Evolutionary conservation across 2,113 vertebrate genomes (phyloP), one percentile per base, ranked within the genome.

Genomic region (Colaptes auratus): DNA sequence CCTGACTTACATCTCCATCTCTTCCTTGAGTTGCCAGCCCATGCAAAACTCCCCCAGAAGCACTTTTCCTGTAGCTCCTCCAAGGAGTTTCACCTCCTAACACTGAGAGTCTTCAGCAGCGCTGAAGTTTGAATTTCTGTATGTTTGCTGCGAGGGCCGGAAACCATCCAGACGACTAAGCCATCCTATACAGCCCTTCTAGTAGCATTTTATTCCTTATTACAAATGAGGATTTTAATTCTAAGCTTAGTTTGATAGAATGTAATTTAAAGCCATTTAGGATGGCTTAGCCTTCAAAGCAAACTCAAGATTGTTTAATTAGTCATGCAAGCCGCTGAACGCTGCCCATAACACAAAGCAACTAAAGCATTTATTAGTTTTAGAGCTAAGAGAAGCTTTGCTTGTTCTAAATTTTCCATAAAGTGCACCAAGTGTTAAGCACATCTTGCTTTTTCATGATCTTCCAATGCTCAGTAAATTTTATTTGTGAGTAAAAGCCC

Each of bases 231-330:
- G 94, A 79, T 91, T 97, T 97, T 97, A 96, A 96, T 97, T 97
- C 95, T 91, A 92, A 96, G 94, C 67, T 97, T 96, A 92, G 96
- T 91, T 96, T 96, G 93, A 95, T 96, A 96, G 93, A 96, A 95
- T 89, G 96, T 81, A 97, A 97, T 97, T 97, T 97, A 97, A 98
- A 97, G 93, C 96, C 83, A 96, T 97, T 96, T 96, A 97, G 95
- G 95, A 95, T 96, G 95, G 81, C 92, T 98, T 96, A 96, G 90
- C 61, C 95, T 98, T 98, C 97, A 98, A 97, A 98, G 96, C 86
- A 97, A 96, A 95, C 80, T 82, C 92, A 90, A 93, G 93, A 97
- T 96, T 94, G 94, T 96, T 97, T 97, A 97, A 97, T 97, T 97
- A 97, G 96, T 96, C 95, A 96, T 96, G 96, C 91, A 96, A 97